Conservation (phyloP, 1,140 invertebrate genomes). For the Neodiprion lecontei region DNA sequence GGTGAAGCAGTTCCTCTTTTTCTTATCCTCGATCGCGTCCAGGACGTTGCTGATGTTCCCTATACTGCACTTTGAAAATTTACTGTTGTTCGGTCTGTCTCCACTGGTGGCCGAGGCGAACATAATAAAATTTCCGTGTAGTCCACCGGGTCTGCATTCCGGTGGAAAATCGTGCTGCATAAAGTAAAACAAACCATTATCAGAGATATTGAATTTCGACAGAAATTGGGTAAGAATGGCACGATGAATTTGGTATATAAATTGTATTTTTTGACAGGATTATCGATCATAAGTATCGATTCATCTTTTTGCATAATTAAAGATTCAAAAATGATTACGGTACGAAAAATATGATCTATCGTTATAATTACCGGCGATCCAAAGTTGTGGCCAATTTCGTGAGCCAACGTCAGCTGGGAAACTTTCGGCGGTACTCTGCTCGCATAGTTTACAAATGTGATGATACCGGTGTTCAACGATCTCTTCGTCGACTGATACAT, state of each 20-base stretch:
- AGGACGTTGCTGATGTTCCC: conserved; percentile 95
- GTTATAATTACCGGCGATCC: conserved; percentile 83
- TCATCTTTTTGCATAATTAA: too few species aligned
- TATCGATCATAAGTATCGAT: too few species aligned
- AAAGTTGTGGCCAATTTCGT: conserved; percentile 99
- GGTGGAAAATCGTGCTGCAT: conserved; percentile 93
- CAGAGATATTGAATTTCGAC: conserved; percentile 7
- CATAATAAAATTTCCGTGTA: conserved; percentile 96
- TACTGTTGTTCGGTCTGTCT: conserved; percentile 92
- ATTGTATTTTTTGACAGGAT: conserved; percentile 6
- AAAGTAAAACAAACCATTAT: conserved; percentile 33
- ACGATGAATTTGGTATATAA: conserved; percentile 20
- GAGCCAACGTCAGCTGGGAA: conserved; percentile 96
- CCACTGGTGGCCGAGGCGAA: conserved; percentile 95
- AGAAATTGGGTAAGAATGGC: conserved; percentile 22
- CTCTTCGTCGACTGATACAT: conserved; percentile 92
- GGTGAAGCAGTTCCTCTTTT: conserved; percentile 95
- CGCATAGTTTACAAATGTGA: conserved; percentile 99
- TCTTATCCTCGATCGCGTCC: conserved; percentile 87
- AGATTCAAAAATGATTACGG: too few species aligned
- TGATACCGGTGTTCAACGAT: conserved; percentile 98
- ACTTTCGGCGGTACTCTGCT: conserved; percentile 95
- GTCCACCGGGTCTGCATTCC: conserved; percentile 88
- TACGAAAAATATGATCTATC: too few species aligned
- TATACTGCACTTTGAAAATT: conserved; percentile 92